phyloP scores from a whole-genome alignment of 2,888 invertebrate genomes.

The Tribolium freemani region DNA sequence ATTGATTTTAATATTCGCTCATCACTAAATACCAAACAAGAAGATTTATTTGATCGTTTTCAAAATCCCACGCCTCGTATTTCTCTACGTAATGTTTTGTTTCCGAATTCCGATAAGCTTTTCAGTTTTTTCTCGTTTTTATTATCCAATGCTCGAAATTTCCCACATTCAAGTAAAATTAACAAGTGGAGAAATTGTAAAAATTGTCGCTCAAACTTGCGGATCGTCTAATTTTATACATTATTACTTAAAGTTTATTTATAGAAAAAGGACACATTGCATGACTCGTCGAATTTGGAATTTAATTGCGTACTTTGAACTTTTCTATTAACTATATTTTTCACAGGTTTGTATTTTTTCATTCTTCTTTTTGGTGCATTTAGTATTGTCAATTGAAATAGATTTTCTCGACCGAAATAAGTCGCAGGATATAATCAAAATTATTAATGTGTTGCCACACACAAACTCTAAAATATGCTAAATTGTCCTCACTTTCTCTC shows the following conservation, averaged over 20 bases:
- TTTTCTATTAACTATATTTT: background rate
- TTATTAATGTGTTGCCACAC: no score
- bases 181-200: background rate
- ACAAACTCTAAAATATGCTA: no score
- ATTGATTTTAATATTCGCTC: no score
- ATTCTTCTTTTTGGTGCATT: no score
- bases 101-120: background rate
- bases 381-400: no score
- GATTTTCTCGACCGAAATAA: no score
- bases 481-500: no score
- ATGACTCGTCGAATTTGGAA: constrained; percentile 15
- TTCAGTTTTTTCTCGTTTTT: background rate
- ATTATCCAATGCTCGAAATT: background rate
- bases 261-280: constrained; percentile 4
- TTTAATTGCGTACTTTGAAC: constrained; percentile 1
- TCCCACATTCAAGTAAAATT: background rate
- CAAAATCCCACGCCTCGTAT: background rate
- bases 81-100: background rate
- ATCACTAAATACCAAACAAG: background rate
- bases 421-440: no score
- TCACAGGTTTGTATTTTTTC: background rate
- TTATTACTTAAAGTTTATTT: constrained; percentile 26
- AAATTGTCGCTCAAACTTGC: background rate
- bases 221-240: constrained; percentile 11
- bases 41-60: background rate